Evolutionary conservation across 2,113 vertebrate genomes (phyloP).

Genomic region (Nerophis lumbriciformis): DNA sequence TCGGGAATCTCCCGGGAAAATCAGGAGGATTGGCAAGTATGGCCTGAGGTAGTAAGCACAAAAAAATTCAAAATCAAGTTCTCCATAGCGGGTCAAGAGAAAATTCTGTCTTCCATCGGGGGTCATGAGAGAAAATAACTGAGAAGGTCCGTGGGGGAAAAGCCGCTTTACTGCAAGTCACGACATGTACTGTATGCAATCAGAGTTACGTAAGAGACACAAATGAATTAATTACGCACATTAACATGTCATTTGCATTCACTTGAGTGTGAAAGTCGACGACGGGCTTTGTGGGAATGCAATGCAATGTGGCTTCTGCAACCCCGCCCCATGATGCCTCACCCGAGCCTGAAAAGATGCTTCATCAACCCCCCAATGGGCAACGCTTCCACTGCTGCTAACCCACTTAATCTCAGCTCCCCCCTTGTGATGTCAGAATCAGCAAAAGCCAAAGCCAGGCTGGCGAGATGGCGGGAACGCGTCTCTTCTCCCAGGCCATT

Average conservation of each 20-base stretch:
- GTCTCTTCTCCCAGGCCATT: slow-evolving; percentile 1
- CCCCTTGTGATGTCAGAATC: slow-evolving; percentile 6
- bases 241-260: background rate
- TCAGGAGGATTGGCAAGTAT: no score
- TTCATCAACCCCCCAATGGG: slow-evolving; percentile 2
- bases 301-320: background rate
- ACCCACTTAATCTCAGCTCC: slow-evolving; percentile 6
- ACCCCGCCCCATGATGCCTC: background rate
- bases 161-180: background rate
- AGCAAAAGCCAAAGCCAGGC: background rate
- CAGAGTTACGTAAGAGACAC: slow-evolving; percentile 4
- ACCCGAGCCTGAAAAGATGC: background rate
- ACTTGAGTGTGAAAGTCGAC: background rate
- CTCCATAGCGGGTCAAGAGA: no score
- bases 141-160: no score
- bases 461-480: background rate
- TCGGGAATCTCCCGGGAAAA: no score
- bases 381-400: slow-evolving; percentile 6
- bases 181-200: background rate
- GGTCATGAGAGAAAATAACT: no score
- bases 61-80: no score
- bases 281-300: background rate
- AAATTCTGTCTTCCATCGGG: no score
- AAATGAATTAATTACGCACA: background rate
- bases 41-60: no score